These are phyloP conservation scores for Agapostemon virescens DNA, from an alignment of 2,888 invertebrate species.

Conservation along the genomic window DNA sequence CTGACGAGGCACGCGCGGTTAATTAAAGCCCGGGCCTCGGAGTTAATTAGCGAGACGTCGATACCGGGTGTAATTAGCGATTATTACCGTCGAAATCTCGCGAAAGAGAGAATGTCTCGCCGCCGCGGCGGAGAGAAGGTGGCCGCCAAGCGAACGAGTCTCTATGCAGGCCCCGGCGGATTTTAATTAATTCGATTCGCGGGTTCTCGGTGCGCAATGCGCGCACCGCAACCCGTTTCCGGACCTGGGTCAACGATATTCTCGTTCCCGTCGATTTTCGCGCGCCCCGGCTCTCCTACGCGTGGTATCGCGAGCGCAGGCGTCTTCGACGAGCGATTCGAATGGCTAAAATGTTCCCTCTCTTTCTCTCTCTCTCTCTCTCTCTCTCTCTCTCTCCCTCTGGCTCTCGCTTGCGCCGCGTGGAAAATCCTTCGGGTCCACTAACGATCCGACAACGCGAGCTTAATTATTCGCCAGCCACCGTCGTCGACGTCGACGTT, in stretches of 20 bases:
- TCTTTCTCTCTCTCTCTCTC: too few species aligned
- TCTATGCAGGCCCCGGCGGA: constrained; percentile 24
- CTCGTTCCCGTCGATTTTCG: neutral
- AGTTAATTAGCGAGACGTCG: constrained; percentile 68
- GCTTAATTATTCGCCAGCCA: constrained; percentile 48
- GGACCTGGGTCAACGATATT: constrained; percentile 37
- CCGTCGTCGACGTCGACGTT: neutral
- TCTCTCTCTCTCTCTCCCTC: too few species aligned
- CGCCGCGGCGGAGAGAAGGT: neutral
- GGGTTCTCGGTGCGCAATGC: neutral
- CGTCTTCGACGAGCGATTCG: constrained; percentile 28
- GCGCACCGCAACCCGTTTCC: neutral
- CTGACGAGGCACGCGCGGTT: constrained; percentile 56
- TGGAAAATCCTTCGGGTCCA: constrained; percentile 21
- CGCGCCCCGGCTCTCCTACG: neutral
- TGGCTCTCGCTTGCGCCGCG: neutral
- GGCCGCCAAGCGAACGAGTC: constrained; percentile 10
- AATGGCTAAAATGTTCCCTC: neutral
- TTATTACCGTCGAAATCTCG: constrained; percentile 66
- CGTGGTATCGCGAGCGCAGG: neutral
- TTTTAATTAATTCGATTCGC: constrained; percentile 65
- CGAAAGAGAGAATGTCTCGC: constrained; percentile 55
- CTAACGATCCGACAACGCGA: constrained; percentile 40
- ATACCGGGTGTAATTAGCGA: constrained; percentile 67
- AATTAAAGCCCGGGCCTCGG: constrained; percentile 61